Percentiles rank a stretch among this genome's conserved stretches.
These are phyloP conservation scores for Macrophya annulata DNA, from an alignment of 2,888 invertebrate species.

Conservation along the genomic window DNA sequence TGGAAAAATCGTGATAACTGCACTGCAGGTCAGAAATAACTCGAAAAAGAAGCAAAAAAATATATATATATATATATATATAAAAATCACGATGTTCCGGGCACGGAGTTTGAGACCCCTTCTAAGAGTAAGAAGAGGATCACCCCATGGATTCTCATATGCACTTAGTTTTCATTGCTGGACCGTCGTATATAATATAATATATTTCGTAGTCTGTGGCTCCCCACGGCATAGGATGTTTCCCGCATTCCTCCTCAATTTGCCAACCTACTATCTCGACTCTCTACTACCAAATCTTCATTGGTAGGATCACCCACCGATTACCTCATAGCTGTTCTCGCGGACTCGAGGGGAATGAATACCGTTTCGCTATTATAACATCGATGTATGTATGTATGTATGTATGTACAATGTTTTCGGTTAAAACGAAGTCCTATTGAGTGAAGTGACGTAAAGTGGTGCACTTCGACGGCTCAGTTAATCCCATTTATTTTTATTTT, in stretches of 20 bases:
- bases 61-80: too few species aligned
- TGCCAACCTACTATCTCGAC: constrained; percentile 48
- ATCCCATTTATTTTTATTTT: constrained; percentile 52
- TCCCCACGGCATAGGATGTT: constrained; percentile 72
- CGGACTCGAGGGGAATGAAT: neutral
- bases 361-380: neutral
- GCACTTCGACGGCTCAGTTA: constrained; percentile 6
- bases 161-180: constrained; percentile 79
- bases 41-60: neutral
- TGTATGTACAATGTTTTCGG: neutral
- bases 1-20: too few species aligned
- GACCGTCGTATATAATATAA: constrained; percentile 75
- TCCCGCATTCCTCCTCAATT: constrained; percentile 68
- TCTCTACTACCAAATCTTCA: constrained; percentile 43
- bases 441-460: neutral
- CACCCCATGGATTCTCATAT: constrained; percentile 78
- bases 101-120: neutral
- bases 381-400: too few species aligned
- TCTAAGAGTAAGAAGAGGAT: neutral
- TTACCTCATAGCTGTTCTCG: neutral
- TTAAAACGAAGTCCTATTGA: neutral
- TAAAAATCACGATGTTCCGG: neutral
- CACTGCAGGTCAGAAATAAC: neutral
- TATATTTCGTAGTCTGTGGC: constrained; percentile 76
- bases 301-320: constrained; percentile 22